Percentiles rank a stretch among this genome's conserved stretches.
phyloP scores from a whole-genome alignment of 2,113 vertebrate genomes.

The Jacana jacana region DNA sequence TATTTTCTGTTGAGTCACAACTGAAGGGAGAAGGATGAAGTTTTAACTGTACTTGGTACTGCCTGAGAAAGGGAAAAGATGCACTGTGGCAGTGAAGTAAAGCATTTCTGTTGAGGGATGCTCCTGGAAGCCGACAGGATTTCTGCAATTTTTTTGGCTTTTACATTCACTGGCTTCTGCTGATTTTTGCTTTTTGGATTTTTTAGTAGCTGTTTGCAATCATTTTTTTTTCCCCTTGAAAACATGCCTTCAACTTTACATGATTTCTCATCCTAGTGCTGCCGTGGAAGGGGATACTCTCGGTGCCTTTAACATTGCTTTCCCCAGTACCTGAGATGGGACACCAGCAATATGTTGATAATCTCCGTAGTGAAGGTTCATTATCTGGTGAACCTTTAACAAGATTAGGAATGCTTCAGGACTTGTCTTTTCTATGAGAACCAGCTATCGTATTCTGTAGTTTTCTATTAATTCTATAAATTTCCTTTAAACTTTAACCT shows the following conservation, averaged over 20 bases:
- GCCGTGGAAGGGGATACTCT: slow-evolving; percentile 46
- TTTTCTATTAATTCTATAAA: slow-evolving; percentile 46
- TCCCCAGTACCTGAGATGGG: slow-evolving; percentile 37
- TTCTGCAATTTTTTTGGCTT: slow-evolving; percentile 67
- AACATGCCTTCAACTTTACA: slow-evolving; percentile 52
- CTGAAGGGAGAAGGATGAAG: slow-evolving; percentile 66
- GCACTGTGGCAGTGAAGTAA: slow-evolving; percentile 26
- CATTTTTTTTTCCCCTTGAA: neutral
- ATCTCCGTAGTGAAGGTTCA: slow-evolving; percentile 64
- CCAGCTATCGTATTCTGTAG: slow-evolving; percentile 59
- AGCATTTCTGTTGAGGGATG: slow-evolving; percentile 21
- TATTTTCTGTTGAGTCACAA: slow-evolving; percentile 70
- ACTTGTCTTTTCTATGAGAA: slow-evolving; percentile 62
- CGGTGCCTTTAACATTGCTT: slow-evolving; percentile 48
- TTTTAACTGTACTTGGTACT: slow-evolving; percentile 66
- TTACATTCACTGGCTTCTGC: neutral
- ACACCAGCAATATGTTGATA: slow-evolving; percentile 51
- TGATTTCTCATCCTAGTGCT: slow-evolving; percentile 9
- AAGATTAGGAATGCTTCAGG: slow-evolving; percentile 49
- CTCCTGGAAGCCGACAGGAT: slow-evolving; percentile 37
- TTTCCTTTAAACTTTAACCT: slow-evolving; percentile 52
- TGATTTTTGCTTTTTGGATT: slow-evolving; percentile 57
- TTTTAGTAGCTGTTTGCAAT: slow-evolving; percentile 46
- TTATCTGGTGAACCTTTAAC: slow-evolving; percentile 58
- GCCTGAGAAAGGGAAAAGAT: slow-evolving; percentile 14